Percentiles rank a stretch among this genome's conserved stretches.
Evolutionary conservation across 2,797 vertebrate genomes (phyloP).

Genomic region (Adrianichthys oophorus): DNA sequence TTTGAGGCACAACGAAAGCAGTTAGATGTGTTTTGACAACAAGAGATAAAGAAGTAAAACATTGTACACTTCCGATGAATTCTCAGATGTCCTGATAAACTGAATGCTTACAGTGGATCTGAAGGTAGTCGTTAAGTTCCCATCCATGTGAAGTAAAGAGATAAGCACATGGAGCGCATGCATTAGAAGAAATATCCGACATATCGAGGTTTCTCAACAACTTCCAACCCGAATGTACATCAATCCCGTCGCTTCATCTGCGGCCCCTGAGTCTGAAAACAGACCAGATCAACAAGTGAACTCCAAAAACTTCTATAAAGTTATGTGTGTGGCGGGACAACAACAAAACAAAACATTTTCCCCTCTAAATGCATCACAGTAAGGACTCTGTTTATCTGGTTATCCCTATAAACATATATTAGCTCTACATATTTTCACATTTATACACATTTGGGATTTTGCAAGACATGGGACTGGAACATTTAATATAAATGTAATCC

Average conservation of each 20-base stretch:
- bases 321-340: too few species aligned
- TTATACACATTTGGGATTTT: conserved; percentile 63
- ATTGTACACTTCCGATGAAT: conserved; percentile 51
- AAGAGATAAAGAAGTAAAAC: conserved; percentile 53
- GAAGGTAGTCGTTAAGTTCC: too few species aligned
- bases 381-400: conserved; percentile 59
- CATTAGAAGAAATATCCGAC: conserved; percentile 1
- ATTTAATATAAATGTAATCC: conserved; percentile 81
- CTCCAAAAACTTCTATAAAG: too few species aligned
- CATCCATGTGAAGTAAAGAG: too few species aligned
- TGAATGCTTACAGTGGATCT: conserved; percentile 53
- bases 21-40: conserved; percentile 57
- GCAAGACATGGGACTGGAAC: conserved; percentile 60
- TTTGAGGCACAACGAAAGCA: conserved; percentile 73
- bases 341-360: too few species aligned
- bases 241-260: too few species aligned
- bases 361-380: conserved; percentile 14
- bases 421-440: conserved; percentile 45
- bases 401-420: conserved; percentile 35
- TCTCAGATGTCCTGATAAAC: conserved; percentile 42
- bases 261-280: too few species aligned
- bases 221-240: too few species aligned
- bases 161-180: conserved; percentile 4
- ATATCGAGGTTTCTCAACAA: too few species aligned
- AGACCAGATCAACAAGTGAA: too few species aligned